phyloP scores from a whole-genome alignment of 64 coral and sea anemone species.

The Montipora cactus region DNA sequence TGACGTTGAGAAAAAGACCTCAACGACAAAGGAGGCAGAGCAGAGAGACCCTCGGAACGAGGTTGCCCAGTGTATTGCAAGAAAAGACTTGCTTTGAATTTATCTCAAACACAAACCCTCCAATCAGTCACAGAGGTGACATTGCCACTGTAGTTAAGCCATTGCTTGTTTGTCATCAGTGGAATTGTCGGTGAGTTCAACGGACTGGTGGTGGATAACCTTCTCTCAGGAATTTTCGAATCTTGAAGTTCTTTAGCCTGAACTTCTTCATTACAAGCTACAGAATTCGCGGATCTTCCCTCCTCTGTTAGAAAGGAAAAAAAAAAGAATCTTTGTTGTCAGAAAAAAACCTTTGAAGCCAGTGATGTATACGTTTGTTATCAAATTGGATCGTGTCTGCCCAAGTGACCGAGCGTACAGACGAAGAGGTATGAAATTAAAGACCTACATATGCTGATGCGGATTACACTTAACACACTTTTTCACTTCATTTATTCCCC shows the following conservation, averaged over 20 bases:
- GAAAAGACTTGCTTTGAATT: background rate
- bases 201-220: background rate
- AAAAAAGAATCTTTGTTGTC: background rate
- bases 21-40: too few relatives aligned
- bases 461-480: too few relatives aligned
- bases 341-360: too few relatives aligned
- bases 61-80: background rate
- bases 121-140: background rate
- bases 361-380: too few relatives aligned
- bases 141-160: background rate
- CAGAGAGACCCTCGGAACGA: too few relatives aligned
- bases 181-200: slow-evolving; percentile 30
- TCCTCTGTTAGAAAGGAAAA: slow-evolving; percentile 3
- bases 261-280: background rate
- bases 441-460: too few relatives aligned
- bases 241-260: background rate
- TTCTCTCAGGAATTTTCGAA: slow-evolving; percentile 18
- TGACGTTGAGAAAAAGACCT: too few relatives aligned
- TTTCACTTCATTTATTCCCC: too few relatives aligned
- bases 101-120: slow-evolving; percentile 15
- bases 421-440: too few relatives aligned
- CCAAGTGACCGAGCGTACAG: too few relatives aligned
- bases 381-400: too few relatives aligned
- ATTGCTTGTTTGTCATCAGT: background rate
- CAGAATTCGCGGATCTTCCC: background rate